Evolutionary conservation across 1,140 invertebrate species (phyloP).

Genomic region (Belonocnema kinseyi): DNA sequence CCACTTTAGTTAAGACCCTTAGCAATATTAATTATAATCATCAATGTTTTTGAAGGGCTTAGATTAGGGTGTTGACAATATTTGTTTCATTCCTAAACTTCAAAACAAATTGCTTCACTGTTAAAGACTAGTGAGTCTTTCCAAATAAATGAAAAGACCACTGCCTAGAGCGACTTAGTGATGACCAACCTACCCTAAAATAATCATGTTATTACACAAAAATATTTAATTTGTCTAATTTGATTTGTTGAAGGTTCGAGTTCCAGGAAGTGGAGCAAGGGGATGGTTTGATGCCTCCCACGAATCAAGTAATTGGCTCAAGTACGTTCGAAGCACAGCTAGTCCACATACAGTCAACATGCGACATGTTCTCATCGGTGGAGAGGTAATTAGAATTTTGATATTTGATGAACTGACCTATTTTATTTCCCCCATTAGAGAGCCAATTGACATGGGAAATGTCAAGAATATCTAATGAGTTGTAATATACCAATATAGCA

Average conservation of each 20-base stretch:
- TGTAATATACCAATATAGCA: background rate
- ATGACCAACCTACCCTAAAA: too few species aligned
- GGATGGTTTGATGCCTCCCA: conserved; percentile 87
- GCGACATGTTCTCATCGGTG: conserved; percentile 80
- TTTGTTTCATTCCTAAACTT: too few species aligned
- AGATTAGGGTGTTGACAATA: too few species aligned
- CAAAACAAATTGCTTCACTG: too few species aligned
- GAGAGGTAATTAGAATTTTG: conserved; percentile 79
- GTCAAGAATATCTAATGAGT: background rate
- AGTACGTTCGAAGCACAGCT: conserved; percentile 82
- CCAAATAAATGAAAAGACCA: too few species aligned
- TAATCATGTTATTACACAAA: too few species aligned
- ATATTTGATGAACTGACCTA: conserved; percentile 4
- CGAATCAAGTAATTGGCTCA: conserved; percentile 87
- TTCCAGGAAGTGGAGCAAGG: conserved; percentile 81
- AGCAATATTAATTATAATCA: too few species aligned
- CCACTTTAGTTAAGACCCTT: too few species aligned
- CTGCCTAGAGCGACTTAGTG: too few species aligned
- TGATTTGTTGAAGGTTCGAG: conserved; percentile 79
- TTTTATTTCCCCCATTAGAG: background rate
- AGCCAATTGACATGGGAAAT: conserved; percentile 12
- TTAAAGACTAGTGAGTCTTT: too few species aligned
- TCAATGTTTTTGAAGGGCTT: too few species aligned
- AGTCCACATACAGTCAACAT: conserved; percentile 83
- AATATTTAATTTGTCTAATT: background rate